Evolutionary conservation across 2,113 vertebrate genomes (phyloP).

Genomic region (Setophaga petechia): DNA sequence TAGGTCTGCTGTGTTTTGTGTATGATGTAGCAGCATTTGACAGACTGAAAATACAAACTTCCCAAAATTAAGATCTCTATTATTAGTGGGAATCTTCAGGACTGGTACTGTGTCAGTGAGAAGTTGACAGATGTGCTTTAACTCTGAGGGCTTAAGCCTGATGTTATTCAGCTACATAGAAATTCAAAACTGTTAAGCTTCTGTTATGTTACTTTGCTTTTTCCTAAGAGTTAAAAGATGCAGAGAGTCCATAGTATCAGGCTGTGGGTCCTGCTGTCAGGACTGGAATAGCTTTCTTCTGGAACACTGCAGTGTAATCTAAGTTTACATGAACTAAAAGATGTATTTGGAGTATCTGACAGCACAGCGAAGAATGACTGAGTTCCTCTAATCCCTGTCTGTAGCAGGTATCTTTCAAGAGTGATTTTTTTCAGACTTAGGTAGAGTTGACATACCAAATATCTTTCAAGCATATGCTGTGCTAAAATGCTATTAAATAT

Average conservation of each 20-base stretch:
- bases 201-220: background rate
- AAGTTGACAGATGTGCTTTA: background rate
- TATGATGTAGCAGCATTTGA: background rate
- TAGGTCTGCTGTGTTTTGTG: background rate
- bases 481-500: background rate
- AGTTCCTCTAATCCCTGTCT: background rate
- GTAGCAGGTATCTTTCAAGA: background rate
- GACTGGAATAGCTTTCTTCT: background rate
- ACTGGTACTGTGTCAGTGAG: background rate
- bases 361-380: background rate
- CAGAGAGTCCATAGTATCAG: background rate
- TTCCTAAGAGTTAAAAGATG: background rate
- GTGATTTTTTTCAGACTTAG: no score
- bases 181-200: background rate
- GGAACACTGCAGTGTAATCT: background rate
- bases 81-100: background rate
- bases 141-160: background rate
- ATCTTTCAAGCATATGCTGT: background rate
- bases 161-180: background rate
- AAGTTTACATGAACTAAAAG: background rate
- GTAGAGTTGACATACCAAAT: background rate
- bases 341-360: background rate
- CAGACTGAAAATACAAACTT: background rate
- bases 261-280: background rate
- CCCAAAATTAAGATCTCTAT: background rate